Conservation (phyloP, 2,113 vertebrate species). For the Cepphus grylle region DNA sequence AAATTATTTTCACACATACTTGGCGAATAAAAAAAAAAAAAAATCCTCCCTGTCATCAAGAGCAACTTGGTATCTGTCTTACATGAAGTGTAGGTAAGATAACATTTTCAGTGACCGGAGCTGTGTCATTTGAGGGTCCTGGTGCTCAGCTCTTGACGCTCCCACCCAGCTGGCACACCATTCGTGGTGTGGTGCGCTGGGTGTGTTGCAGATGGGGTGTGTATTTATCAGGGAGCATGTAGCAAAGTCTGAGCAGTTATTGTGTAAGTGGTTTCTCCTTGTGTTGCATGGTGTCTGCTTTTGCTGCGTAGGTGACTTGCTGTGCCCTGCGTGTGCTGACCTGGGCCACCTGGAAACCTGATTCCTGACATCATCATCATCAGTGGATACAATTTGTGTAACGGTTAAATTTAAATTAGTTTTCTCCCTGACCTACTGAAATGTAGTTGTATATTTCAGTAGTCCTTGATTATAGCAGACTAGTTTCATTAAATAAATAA, state of each 20-base stretch:
- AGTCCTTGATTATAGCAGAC: neutral
- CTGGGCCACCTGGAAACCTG: neutral
- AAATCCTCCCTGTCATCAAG: neutral
- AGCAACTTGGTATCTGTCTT: neutral
- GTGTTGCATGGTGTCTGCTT: fast-evolving
- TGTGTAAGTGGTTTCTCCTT: neutral
- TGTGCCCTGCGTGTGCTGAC: neutral
- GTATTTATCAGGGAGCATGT: neutral
- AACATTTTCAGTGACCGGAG: fast-evolving
- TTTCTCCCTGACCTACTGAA: neutral
- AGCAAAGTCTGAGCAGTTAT: neutral
- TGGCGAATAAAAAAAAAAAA: no score
- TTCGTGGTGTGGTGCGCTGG: fast-evolving
- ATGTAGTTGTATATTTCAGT: neutral
- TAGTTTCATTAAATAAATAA: neutral
- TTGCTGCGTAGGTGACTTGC: neutral
- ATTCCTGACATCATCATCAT: neutral
- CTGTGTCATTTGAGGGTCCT: fast-evolving
- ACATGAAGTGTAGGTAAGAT: fast-evolving
- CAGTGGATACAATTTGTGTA: neutral
- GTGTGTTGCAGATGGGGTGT: neutral
- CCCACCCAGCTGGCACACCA: fast-evolving
- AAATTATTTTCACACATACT: fast-evolving
- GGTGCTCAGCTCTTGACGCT: fast-evolving
- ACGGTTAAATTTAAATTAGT: neutral